These are phyloP conservation scores for Electrophaes corylata DNA, from an alignment of 2,888 invertebrate species.

Conservation along the genomic window DNA sequence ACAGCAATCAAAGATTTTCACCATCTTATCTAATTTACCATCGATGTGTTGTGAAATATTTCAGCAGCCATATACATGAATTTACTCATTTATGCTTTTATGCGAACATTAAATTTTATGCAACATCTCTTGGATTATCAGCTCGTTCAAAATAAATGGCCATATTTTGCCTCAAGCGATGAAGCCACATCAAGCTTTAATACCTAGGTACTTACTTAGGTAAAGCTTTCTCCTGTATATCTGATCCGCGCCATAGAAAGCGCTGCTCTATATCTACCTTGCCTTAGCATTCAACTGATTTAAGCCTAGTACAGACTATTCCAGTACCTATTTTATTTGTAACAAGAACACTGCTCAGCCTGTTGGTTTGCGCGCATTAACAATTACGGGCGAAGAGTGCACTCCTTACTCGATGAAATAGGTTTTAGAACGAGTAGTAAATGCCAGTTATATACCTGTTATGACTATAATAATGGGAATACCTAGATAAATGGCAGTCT, in stretches of 20 bases:
- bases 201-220: neutral
- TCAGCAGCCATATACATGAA: too few species aligned
- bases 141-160: neutral
- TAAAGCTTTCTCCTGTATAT: constrained; percentile 10
- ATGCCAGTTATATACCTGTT: too few species aligned
- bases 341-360: neutral
- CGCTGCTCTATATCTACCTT: constrained; percentile 11
- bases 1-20: too few species aligned
- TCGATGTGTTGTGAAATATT: too few species aligned
- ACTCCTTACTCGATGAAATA: neutral
- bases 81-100: too few species aligned
- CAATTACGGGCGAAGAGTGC: too few species aligned
- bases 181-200: neutral
- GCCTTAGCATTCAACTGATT: constrained; percentile 1
- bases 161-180: neutral
- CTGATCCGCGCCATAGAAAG: constrained; percentile 11
- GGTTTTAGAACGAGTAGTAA: too few species aligned
- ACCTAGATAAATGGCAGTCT: too few species aligned
- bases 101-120: too few species aligned
- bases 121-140: neutral
- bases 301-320: neutral
- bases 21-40: too few species aligned
- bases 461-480: too few species aligned
- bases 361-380: too few species aligned
- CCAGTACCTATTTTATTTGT: neutral